These are phyloP conservation scores for Paraescarpia echinospica DNA, from an alignment of 1,140 invertebrate genomes.

Conservation along the genomic window DNA sequence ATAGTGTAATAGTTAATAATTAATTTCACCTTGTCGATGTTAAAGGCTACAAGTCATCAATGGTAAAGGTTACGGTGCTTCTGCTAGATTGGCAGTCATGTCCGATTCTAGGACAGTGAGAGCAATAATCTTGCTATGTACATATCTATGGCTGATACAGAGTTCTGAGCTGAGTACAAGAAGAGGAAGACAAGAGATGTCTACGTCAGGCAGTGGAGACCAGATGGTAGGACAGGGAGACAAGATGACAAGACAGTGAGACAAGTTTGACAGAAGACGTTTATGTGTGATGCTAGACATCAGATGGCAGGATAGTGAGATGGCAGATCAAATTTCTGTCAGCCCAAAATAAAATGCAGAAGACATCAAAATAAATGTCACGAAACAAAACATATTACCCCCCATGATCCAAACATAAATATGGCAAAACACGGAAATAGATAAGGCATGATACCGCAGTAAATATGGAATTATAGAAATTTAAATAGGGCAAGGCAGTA, in stretches of 20 bases:
- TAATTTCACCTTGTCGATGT: neutral
- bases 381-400: neutral
- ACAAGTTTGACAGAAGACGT: neutral
- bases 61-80: neutral
- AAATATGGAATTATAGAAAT: neutral
- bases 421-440: neutral
- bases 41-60: neutral
- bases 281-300: neutral
- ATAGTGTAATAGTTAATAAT: neutral
- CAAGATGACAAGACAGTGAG: too few species aligned
- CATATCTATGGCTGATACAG: too few species aligned
- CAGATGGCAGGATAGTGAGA: neutral
- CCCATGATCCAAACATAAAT: neutral
- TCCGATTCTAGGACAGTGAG: neutral
- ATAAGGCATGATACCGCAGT: neutral
- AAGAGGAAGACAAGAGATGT: too few species aligned
- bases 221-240: too few species aligned
- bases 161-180: too few species aligned
- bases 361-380: neutral
- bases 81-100: neutral
- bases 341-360: neutral
- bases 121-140: too few species aligned
- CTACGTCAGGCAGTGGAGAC: too few species aligned
- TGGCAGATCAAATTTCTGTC: neutral
- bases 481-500: neutral